Evolutionary conservation across 2,113 vertebrate genomes (phyloP).

Genomic region (Crotalus helleri): DNA sequence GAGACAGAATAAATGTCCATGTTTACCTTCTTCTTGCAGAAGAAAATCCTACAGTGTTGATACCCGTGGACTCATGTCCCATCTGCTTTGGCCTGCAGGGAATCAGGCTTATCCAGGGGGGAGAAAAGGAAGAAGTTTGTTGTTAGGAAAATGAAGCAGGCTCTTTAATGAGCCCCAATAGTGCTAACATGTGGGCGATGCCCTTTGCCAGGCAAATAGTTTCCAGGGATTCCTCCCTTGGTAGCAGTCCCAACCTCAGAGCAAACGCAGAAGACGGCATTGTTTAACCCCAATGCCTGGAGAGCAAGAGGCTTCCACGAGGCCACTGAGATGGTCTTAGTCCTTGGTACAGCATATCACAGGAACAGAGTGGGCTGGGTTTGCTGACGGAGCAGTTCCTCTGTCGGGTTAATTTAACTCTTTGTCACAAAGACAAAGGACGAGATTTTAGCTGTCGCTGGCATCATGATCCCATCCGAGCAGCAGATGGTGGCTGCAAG

Average conservation of each 20-base stretch:
- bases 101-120: not conserved
- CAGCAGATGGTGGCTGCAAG: conserved; percentile 23
- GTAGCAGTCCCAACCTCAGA: not conserved
- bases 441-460: not conserved
- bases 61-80: not conserved
- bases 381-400: not conserved
- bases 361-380: not conserved
- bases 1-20: not conserved
- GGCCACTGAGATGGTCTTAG: not conserved
- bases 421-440: conserved; percentile 13
- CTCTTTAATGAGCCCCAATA: not conserved
- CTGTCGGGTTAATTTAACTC: not conserved
- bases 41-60: not conserved
- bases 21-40: not conserved
- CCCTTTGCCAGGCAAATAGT: not conserved
- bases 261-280: not conserved
- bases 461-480: not conserved
- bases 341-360: not conserved
- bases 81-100: not conserved
- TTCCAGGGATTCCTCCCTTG: not conserved
- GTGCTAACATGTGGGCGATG: not conserved
- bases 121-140: no score
- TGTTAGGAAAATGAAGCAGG: no score
- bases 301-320: not conserved
- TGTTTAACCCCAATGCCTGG: no score